Base-by-base conservation (phyloP, 2,797 vertebrate species). In the Clarias platycephalus region DNA sequence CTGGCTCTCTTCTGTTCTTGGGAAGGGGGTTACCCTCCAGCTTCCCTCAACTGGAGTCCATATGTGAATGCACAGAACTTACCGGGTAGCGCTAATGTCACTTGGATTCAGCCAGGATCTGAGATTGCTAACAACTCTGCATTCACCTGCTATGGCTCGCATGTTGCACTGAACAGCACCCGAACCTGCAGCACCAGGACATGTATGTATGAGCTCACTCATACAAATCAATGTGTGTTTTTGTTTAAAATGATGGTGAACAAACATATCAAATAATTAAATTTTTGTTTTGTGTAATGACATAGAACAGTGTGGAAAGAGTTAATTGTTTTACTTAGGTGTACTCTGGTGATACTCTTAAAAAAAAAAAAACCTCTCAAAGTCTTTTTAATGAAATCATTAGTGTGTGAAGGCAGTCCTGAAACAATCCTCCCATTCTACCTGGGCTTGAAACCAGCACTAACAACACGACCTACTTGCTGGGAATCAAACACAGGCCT, bases 1-100 rank as follows among this genome's bases (percentile, higher is more conserved):
- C 90, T 97, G 91, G 93, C 90, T 64, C 91, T 98, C 77, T 90
- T 89, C 86, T 98, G 97, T 84, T 91, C 89, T 79, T 98, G 97
- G 97, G 80, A 88, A 0, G 97, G 96, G 12, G 96, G 97, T 0
- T 90, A 95, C 67, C 97, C 97, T 1, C 76, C 91, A 0, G 94
- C 95, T 10, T 92, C 83, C 53, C 91, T 98, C 86, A 90, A 76
- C 60, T 98, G 97, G 97, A 92, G 92, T 26, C 86, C 91, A 53
- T 85, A 90, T 83, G 86, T 89, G 77, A 86, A 85, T n/a, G 84
- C 26, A 18, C 79, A 86, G 4, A 86, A 89, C 58, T 83, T 28
- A 0, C 75, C 87, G 16, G 85, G 91, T 34, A 81, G 91, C 80
- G 93, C 94, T 89, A 95, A 94, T 31, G 86, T 92, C 84, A 94